A percentile compares a stretch with the other conserved stretches of the same genome.
Conservation (phyloP, 2,113 vertebrate genomes). For the Nanorana parkeri region DNA sequence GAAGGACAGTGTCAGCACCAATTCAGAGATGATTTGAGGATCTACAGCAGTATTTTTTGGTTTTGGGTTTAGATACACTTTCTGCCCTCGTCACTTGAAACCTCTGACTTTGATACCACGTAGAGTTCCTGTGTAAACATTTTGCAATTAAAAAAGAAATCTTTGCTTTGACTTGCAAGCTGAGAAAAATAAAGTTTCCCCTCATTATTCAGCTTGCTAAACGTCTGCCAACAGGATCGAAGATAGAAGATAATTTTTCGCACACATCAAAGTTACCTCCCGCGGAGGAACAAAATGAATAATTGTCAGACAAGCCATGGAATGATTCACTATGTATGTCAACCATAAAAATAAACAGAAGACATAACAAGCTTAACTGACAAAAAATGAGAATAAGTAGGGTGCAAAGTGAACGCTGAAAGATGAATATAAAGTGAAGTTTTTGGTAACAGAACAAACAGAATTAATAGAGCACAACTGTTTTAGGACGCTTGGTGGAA, state of each 20-base stretch:
- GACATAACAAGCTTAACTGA: slow-evolving; percentile 35
- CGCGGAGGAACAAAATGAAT: slow-evolving; percentile 55
- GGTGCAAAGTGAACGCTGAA: slow-evolving; percentile 45
- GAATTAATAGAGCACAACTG: slow-evolving; percentile 26
- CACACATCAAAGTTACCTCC: slow-evolving; percentile 55
- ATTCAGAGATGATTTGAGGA: too few relatives aligned
- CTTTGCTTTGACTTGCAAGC: neutral
- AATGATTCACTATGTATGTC: slow-evolving; percentile 52
- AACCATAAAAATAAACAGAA: slow-evolving; percentile 55
- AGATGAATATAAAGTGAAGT: slow-evolving; percentile 35
- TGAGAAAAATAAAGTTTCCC: neutral
- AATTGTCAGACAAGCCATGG: slow-evolving; percentile 46
- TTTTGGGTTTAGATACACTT: neutral
- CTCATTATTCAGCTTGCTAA: slow-evolving; percentile 8
- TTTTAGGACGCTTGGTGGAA: slow-evolving; percentile 2
- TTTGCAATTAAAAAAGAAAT: neutral
- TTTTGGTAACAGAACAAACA: slow-evolving; percentile 33
- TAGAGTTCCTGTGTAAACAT: neutral
- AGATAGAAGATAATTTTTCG: slow-evolving; percentile 43
- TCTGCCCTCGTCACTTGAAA: neutral
- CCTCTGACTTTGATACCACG: neutral
- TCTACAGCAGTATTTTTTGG: too few relatives aligned
- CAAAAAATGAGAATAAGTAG: slow-evolving; percentile 31
- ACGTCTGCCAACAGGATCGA: slow-evolving; percentile 23
- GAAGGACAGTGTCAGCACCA: too few relatives aligned